Evolutionary conservation across 2,113 vertebrate species (phyloP).

Genomic region (Isichthys henryi): DNA sequence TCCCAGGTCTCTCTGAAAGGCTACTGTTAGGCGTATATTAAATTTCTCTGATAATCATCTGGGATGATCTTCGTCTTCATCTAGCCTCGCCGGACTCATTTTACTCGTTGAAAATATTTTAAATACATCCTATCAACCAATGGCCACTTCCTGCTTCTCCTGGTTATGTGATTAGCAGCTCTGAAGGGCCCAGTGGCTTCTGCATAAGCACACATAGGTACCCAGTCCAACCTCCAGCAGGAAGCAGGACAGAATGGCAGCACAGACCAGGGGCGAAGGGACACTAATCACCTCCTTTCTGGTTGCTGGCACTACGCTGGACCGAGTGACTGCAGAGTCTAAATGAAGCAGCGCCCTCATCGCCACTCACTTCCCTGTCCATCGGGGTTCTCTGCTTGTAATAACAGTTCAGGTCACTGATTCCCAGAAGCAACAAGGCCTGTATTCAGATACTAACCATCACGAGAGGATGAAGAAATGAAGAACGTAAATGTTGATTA

Average conservation of each 20-base stretch:
- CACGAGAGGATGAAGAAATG: background rate
- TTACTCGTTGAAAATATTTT: background rate
- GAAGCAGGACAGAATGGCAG: constrained; percentile 1
- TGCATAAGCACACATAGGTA: background rate
- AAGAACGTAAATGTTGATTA: background rate
- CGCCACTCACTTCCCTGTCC: background rate
- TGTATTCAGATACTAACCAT: background rate
- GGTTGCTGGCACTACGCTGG: background rate
- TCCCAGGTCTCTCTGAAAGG: background rate
- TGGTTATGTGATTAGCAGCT: background rate
- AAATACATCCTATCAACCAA: background rate
- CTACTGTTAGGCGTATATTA: background rate
- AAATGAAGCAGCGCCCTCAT: constrained; percentile 5
- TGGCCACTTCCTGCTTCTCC: background rate
- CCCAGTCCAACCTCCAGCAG: background rate
- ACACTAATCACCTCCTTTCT: background rate
- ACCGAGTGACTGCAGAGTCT: background rate
- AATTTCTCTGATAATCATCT: background rate
- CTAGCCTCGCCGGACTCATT: background rate
- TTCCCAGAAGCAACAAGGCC: background rate
- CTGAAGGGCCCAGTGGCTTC: background rate
- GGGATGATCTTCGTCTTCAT: background rate
- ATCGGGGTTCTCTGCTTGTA: background rate
- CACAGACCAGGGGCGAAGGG: background rate
- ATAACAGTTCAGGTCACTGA: constrained; percentile 12